These are phyloP conservation scores for Limnodromus scolopaceus DNA, from an alignment of 2,797 vertebrate species.

Conservation along the genomic window DNA sequence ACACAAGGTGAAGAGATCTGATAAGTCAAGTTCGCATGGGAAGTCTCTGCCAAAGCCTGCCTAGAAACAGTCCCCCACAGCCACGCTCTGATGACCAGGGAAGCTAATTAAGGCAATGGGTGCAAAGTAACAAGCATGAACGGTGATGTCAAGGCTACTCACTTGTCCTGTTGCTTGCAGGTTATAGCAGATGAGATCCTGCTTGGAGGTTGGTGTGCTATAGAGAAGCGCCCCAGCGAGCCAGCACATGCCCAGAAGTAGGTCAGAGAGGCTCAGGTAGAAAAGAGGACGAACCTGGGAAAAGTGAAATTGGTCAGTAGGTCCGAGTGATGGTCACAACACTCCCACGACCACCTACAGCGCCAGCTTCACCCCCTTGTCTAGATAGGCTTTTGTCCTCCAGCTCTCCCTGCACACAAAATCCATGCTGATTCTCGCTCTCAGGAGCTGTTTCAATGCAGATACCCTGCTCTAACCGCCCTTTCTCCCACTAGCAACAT, in stretches of 20 bases:
- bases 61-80: accelerated
- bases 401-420: neutral
- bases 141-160: neutral
- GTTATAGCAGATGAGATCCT: conserved; percentile 83
- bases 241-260: conserved; percentile 88
- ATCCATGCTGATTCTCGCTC: neutral
- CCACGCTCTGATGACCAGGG: accelerated
- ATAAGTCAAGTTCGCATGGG: neutral
- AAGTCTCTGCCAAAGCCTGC: neutral
- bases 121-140: accelerated
- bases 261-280: conserved; percentile 86
- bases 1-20: neutral
- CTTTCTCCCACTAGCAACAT: neutral
- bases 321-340: neutral
- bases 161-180: conserved; percentile 87
- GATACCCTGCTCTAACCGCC: neutral
- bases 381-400: neutral
- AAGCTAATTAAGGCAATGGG: accelerated
- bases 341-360: neutral
- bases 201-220: conserved; percentile 59
- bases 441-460: neutral
- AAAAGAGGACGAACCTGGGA: conserved; percentile 85
- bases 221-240: conserved; percentile 81
- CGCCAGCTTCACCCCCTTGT: neutral
- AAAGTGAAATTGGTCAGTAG: neutral